Evolutionary conservation across 1,140 invertebrate genomes (phyloP), one percentile per base, ranked within the genome.

Genomic region (Drosophila miranda): DNA sequence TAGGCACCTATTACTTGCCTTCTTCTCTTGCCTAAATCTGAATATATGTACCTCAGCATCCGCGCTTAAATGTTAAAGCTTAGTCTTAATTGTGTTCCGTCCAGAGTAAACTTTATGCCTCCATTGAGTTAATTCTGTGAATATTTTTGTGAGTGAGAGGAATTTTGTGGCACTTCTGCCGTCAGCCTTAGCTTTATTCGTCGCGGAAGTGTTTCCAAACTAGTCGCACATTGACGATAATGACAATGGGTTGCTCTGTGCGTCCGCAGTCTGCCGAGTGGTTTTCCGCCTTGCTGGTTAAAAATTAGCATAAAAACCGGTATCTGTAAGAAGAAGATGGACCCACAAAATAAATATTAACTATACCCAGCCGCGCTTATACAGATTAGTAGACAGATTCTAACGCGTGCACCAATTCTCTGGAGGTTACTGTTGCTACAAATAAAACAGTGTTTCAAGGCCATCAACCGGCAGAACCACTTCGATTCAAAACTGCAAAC

Each of bases 281-380:
- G 19, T 21, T 44, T 43, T 63, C 30, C 28, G 34, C 34, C 54
- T 52, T 14, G 21, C 21, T 49, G 48, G n/a, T 26, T 26, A 34
- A 14, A 19, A 38, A 84, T 83, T 83, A 84, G 66, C 80, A 83
- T 83, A 75, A 21, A 78, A 80, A 84, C 80, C 44, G 53, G 78
- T 81, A 81, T 81, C 19, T 14, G 21, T 43, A 30, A 50, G 56
- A 53, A 60, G 44, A 8, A 46, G 28, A 11, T 60, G 19, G 26
- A 45, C 8, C 11, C 38, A 30, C 52, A 56, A 46, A 59, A 48
- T 16, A 51, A 42, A 71, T 23, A 50, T 30, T 51, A 50, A 52
- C 38, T 48, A 43, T 30, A 34, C 16, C 8, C 66, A 34, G 26
- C 28, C 34, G 4, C 14, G 43, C 23, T 21, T 19, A 67, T 30